phyloP scores from a whole-genome alignment of 2,888 invertebrate genomes.

The Helleia helle region DNA sequence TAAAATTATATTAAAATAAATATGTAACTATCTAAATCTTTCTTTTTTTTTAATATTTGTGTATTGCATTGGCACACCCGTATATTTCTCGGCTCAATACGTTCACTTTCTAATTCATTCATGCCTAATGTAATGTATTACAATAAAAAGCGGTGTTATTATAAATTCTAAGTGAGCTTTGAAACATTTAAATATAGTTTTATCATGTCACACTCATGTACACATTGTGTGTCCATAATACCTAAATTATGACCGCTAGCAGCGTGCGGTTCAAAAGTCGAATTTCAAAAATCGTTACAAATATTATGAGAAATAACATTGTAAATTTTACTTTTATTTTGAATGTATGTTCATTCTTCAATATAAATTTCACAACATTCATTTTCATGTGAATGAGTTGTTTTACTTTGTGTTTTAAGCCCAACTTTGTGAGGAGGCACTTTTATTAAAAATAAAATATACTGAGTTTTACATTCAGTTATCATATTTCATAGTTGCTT shows the following conservation, averaged over 20 bases:
- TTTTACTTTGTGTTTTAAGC: not conserved
- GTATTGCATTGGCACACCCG: slow-evolving; percentile 6
- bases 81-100: slow-evolving; percentile 5
- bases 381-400: not conserved
- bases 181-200: not conserved
- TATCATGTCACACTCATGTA: not conserved
- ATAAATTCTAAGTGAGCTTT: slow-evolving; percentile 6
- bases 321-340: not conserved
- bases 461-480: too few relatives aligned
- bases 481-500: too few relatives aligned
- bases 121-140: not conserved
- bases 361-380: not conserved
- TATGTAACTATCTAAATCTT: not conserved
- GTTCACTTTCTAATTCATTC: not conserved
- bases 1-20: slow-evolving; percentile 5
- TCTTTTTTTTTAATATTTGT: slow-evolving; percentile 1
- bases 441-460: not conserved
- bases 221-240: not conserved
- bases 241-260: not conserved
- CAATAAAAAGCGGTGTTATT: slow-evolving; percentile 4
- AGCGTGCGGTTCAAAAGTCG: not conserved
- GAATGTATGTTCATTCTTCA: too few relatives aligned
- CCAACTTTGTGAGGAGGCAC: not conserved
- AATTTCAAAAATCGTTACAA: slow-evolving; percentile 4
- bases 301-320: slow-evolving; percentile 4